Conservation (phyloP, 2,888 invertebrate genomes). For the Drosophila atroscutellata region DNA sequence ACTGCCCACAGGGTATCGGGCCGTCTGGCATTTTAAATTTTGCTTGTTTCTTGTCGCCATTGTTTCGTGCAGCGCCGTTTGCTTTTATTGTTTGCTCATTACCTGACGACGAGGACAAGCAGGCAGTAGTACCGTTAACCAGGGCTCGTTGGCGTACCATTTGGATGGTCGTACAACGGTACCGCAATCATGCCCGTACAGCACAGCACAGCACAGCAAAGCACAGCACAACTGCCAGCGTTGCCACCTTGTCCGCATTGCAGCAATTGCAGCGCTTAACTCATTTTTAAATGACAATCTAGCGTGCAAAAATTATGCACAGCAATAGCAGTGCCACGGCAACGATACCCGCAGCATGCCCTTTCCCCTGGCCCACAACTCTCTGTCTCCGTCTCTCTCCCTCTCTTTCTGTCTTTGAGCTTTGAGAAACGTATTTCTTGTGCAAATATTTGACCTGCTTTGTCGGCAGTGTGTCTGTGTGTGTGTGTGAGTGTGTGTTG, state of each 20-base stretch:
- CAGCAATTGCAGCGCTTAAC: slow-evolving; percentile 77
- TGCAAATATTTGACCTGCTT: slow-evolving; percentile 60
- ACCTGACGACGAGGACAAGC: slow-evolving; percentile 61
- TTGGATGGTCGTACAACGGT: background rate
- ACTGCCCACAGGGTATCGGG: slow-evolving; percentile 6
- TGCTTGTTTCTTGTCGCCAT: slow-evolving; percentile 43
- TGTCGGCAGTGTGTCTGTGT: slow-evolving; percentile 4
- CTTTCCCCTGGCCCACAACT: background rate
- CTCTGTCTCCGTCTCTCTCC: background rate
- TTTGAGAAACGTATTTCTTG: slow-evolving; percentile 27
- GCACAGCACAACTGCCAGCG: slow-evolving; percentile 6
- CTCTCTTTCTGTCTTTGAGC: slow-evolving; percentile 16
- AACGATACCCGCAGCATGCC: background rate
- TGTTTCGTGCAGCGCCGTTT: slow-evolving; percentile 75
- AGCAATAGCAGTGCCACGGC: slow-evolving; percentile 9
- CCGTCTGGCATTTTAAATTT: background rate
- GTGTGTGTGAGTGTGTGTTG: slow-evolving; percentile 19
- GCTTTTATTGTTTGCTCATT: slow-evolving; percentile 80
- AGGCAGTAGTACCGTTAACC: slow-evolving; percentile 25
- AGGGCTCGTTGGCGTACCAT: slow-evolving; percentile 5
- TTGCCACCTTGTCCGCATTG: slow-evolving; percentile 66
- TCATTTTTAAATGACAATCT: slow-evolving; percentile 83
- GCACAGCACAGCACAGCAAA: background rate
- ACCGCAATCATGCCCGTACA: slow-evolving; percentile 1
- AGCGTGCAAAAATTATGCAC: slow-evolving; percentile 80